Base-by-base conservation (phyloP, 2,113 vertebrate species). In the Aspiorhynchus laticeps region DNA sequence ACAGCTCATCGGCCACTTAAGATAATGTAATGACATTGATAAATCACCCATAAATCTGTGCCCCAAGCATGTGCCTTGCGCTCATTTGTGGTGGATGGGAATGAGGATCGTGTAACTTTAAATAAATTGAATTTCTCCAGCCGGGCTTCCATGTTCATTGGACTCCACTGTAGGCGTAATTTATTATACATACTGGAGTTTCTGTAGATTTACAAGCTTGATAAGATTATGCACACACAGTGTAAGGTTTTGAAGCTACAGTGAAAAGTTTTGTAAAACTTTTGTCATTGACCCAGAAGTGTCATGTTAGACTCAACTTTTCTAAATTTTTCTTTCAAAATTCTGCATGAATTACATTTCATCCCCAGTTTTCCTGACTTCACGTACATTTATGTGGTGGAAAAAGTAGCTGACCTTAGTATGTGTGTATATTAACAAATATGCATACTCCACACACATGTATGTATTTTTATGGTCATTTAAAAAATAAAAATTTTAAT, bases 121-220 rank as follows among this genome's bases (percentile, higher is more conserved):
- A 91, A 94, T 93, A 90, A 94, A 95, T 94, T 89, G 51, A 93
- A 93, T 95, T 94, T 93, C 94, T 93, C 92, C 92, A 90, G 91
- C 89, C 85, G 86, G 91, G 91, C 90, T 87, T 84, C 84, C 69
- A 84, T 88, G 85, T 91, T 90, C 86, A 90, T 87, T 90, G 87
- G 89, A 69, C 19, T 85, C 85, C 51, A 56, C 17, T 92, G 90
- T 93, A 92, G 91, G 73, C 77, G 75, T 94, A 93, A 94, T 93
- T 93, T 88, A 91, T 93, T 94, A 93, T 92, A 89, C 85, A 10
- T 31, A 89, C 71, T 43, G 21, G 81, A 85, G 88, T 87, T 90
- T 53, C 81, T 91, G 87, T 87, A 84, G 65, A 84, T 84, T 73
- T 21, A n/a, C 46, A 14, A n/a, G 46, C 31, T 73, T 84, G 82